Percentiles rank a stretch among this genome's conserved stretches.
phyloP scores from a whole-genome alignment of 1,140 invertebrate genomes.

The Uloborus diversus region DNA sequence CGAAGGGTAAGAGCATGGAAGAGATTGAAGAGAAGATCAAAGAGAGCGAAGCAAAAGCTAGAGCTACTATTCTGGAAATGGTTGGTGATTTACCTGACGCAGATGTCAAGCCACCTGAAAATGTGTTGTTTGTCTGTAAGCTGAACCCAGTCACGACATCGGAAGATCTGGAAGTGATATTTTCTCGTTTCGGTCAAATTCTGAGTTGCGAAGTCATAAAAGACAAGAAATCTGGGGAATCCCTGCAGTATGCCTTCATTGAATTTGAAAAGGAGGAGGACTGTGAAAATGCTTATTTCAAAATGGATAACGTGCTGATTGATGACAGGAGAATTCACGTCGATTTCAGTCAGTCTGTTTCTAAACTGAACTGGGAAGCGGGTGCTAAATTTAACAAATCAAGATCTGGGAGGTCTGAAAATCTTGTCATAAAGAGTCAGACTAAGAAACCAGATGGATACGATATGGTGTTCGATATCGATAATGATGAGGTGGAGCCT shows the following conservation, averaged over 20 bases:
- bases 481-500: background rate
- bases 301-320: constrained; percentile 99
- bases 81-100: constrained; percentile 97
- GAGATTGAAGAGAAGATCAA: constrained; percentile 90
- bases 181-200: constrained; percentile 95
- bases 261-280: constrained; percentile 93
- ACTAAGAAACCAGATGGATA: constrained; percentile 19
- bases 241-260: constrained; percentile 98
- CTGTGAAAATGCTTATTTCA: constrained; percentile 98
- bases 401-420: background rate
- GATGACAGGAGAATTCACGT: constrained; percentile 99
- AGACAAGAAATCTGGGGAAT: constrained; percentile 92
- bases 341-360: constrained; percentile 98
- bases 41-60: constrained; percentile 92
- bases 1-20: constrained; percentile 79
- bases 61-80: constrained; percentile 98
- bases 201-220: constrained; percentile 96
- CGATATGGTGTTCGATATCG: constrained; percentile 32
- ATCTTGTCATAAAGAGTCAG: constrained; percentile 7
- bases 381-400: background rate
- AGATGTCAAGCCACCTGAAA: constrained; percentile 97
- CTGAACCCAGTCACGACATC: constrained; percentile 99
- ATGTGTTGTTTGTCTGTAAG: constrained; percentile 99
- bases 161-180: constrained; percentile 98
- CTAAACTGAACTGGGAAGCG: constrained; percentile 70